phyloP scores from a whole-genome alignment of 2,797 vertebrate genomes.

The Acrocephalus scirpaceus region DNA sequence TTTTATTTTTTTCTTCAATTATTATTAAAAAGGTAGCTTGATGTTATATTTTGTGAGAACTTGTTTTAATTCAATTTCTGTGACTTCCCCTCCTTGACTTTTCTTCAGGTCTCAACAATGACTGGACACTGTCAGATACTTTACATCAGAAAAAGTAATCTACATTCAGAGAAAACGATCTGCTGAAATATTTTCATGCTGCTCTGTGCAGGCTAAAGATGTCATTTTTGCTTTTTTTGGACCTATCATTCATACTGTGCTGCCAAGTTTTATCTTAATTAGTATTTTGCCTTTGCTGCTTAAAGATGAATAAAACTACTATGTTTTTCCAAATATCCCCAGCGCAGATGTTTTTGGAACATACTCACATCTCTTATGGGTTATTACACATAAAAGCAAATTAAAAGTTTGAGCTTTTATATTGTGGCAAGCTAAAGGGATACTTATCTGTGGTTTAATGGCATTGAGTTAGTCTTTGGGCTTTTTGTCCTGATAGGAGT shows the following conservation, averaged over 20 bases:
- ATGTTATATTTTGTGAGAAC: not conserved
- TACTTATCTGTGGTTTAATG: not conserved
- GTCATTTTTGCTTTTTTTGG: not conserved
- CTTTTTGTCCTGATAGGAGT: not conserved
- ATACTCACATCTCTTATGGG: not conserved
- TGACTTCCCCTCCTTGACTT: not conserved
- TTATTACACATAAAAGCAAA: slow-evolving; percentile 6
- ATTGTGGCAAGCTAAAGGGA: not conserved
- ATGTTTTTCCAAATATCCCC: not conserved
- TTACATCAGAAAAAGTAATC: not conserved
- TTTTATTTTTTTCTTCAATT: not conserved
- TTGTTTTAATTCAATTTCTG: not conserved
- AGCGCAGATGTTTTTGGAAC: not conserved
- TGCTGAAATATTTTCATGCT: not conserved
- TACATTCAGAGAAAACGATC: not conserved
- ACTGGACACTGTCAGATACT: not conserved
- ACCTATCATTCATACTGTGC: not conserved
- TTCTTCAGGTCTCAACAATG: not conserved
- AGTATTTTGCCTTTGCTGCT: not conserved
- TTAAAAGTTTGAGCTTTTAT: slow-evolving; percentile 7
- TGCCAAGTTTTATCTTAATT: not conserved
- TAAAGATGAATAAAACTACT: not conserved
- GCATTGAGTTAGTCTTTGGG: not conserved
- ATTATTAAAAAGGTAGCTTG: not conserved
- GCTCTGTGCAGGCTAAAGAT: not conserved